Evolutionary conservation across 1,140 invertebrate genomes (phyloP).

Genomic region (Drosophila willistoni): DNA sequence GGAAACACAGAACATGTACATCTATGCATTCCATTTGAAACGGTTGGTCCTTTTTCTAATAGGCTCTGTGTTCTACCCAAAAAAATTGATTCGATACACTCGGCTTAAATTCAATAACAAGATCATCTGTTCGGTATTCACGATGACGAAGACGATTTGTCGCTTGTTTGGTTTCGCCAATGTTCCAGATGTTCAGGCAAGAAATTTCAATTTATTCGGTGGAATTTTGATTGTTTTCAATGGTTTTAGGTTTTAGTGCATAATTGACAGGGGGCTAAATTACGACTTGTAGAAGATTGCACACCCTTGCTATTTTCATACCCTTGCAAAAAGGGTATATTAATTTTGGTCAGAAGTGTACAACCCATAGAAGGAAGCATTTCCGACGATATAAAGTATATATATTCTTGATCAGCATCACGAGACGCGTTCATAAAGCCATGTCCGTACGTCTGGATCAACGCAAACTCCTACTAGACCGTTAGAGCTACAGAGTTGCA

Average conservation of each 20-base stretch:
- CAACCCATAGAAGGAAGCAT: too few relatives aligned
- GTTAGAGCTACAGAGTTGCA: too few relatives aligned
- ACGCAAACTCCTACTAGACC: too few relatives aligned
- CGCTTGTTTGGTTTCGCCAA: conserved; percentile 71
- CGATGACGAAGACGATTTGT: not conserved
- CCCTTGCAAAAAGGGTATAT: too few relatives aligned
- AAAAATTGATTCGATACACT: conserved; percentile 71
- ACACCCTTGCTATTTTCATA: too few relatives aligned
- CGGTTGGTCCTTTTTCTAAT: conserved; percentile 74
- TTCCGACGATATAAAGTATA: too few relatives aligned
- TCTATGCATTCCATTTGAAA: conserved; percentile 62
- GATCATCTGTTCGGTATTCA: conserved; percentile 39
- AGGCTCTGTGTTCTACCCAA: conserved; percentile 47
- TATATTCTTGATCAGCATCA: too few relatives aligned
- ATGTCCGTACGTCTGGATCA: too few relatives aligned
- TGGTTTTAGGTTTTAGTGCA: conserved; percentile 34
- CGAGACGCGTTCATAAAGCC: too few relatives aligned
- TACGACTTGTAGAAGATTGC: too few relatives aligned
- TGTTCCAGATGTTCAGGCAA: conserved; percentile 72
- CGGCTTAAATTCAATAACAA: conserved; percentile 70
- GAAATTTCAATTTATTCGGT: conserved; percentile 72
- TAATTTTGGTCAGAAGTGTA: too few relatives aligned
- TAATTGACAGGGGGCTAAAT: conserved; percentile 19
- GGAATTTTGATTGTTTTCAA: conserved; percentile 39
- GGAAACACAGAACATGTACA: conserved; percentile 30